Base-by-base conservation (phyloP, 2,888 invertebrate species). In the Priocnemis perturbator region DNA sequence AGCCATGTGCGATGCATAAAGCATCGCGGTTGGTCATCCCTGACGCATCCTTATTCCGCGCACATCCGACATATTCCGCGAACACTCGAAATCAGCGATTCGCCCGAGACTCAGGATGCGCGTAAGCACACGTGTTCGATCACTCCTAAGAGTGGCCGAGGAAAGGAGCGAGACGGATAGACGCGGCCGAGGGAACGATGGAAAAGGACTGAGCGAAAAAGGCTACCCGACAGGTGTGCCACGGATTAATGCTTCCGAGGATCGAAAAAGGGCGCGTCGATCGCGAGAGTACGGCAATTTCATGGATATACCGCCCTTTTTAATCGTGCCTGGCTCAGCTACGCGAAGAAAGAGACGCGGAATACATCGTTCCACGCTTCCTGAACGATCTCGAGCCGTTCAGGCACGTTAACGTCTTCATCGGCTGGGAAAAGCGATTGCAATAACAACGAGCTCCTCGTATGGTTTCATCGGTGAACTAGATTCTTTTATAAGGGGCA, bases 211-310 rank as follows among this genome's bases (percentile, higher is more conserved):
- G 19, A 21, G 53, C 19, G 30, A 37, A 26, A 57, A 45, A 45
- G 26, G n/a, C 64, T 44, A n/a, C 67, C 65, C 74, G 79, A 77
- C 79, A 79, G 79, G 80, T 79, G 80, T 66, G 69, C 72, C 71
- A 68, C 30, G 74, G 64, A 74, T 78, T 79, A 79, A 79, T 70
- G 70, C 67, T 37, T 9, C 11, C 37, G 37, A 44, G 59, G 37
- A 67, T 64, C 65, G 55, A 67, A 67, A 59, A 64, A 58, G 71
- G 60, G 64, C 57, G 56, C 37, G 62, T 60, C 66, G 64, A 73
- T 62, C 67, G 60, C 58, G 50, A 53, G 64, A 58, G 64, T 72
- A 65, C 64, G 67, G 69, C 61, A 77, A 75, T 78, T 73, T 78
- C 60, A 59, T 52, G 55, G 72, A 62, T 50, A 37, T 26, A 44